phyloP scores from a whole-genome alignment of 2,888 invertebrate species.

The Lordiphosa andalusiaca region DNA sequence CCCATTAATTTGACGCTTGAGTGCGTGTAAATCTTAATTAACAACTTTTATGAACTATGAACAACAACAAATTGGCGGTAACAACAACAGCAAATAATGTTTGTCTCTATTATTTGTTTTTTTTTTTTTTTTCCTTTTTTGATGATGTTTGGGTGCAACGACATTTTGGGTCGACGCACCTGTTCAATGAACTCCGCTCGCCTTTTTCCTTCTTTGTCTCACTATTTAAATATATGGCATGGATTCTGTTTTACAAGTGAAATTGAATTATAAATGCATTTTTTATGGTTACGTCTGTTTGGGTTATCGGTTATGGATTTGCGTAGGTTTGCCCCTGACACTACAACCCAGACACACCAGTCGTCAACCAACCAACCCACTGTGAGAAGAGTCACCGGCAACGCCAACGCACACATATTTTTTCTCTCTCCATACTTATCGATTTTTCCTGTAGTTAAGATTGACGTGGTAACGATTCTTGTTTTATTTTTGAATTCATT shows the following conservation, averaged over 20 bases:
- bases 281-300: constrained; percentile 12
- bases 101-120: constrained; percentile 7
- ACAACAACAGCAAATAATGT: constrained; percentile 10
- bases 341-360: not conserved
- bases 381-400: constrained; percentile 20
- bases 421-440: constrained; percentile 35
- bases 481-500: constrained; percentile 14
- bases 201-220: constrained; percentile 10
- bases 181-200: constrained; percentile 26
- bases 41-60: constrained; percentile 46
- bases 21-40: constrained; percentile 55
- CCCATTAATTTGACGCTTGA: constrained; percentile 51
- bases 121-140: not conserved
- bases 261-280: constrained; percentile 40
- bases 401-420: constrained; percentile 42
- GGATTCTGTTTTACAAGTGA: constrained; percentile 30
- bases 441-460: constrained; percentile 38
- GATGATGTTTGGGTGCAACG: constrained; percentile 39
- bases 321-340: constrained; percentile 44
- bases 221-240: constrained; percentile 23
- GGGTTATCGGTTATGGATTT: constrained; percentile 15
- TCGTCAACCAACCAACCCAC: constrained; percentile 13
- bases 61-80: constrained; percentile 20
- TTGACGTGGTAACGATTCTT: constrained; percentile 40
- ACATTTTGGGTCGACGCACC: constrained; percentile 36